Evolutionary conservation across 2,113 vertebrate genomes (phyloP).

Genomic region (Macquaria ambigua): DNA sequence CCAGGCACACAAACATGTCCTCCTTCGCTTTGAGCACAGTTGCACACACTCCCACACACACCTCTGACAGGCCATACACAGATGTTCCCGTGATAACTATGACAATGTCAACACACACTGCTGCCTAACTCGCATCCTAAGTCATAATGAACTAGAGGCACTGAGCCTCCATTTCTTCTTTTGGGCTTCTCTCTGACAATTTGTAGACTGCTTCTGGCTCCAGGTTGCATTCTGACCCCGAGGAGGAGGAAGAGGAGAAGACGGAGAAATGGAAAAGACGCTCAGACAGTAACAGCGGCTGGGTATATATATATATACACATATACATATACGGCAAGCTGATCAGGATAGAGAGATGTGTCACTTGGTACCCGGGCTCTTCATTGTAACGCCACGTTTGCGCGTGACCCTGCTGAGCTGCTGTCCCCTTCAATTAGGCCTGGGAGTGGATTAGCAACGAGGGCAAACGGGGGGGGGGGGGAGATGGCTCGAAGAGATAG

Average conservation of each 20-base stretch:
- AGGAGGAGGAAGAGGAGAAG: slow-evolving; percentile 48
- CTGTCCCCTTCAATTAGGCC: slow-evolving; percentile 73
- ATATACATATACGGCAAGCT: neutral
- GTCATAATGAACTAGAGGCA: slow-evolving; percentile 75
- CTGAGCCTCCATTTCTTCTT: slow-evolving; percentile 58
- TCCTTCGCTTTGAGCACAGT: slow-evolving; percentile 38
- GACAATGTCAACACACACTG: slow-evolving; percentile 79
- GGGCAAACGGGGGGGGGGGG: slow-evolving; percentile 10
- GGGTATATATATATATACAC: slow-evolving; percentile 2
- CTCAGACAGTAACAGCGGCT: slow-evolving; percentile 36
- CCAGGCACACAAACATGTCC: slow-evolving; percentile 59
- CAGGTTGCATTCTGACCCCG: slow-evolving; percentile 69
- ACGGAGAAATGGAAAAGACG: slow-evolving; percentile 33
- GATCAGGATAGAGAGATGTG: slow-evolving; percentile 51
- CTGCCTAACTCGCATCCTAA: slow-evolving; percentile 68
- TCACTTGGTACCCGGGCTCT: slow-evolving; percentile 32
- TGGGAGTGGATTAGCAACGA: slow-evolving; percentile 57
- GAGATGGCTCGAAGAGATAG: slow-evolving; percentile 30
- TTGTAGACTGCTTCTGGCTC: slow-evolving; percentile 66
- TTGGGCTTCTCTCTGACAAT: slow-evolving; percentile 73
- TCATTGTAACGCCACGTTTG: slow-evolving; percentile 30
- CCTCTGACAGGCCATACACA: slow-evolving; percentile 76
- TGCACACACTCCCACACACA: slow-evolving; percentile 41
- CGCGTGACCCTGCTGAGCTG: slow-evolving; percentile 51
- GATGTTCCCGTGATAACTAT: slow-evolving; percentile 73